phyloP scores from a whole-genome alignment of 2,113 vertebrate genomes.

The Xiphorhynchus elegans region DNA sequence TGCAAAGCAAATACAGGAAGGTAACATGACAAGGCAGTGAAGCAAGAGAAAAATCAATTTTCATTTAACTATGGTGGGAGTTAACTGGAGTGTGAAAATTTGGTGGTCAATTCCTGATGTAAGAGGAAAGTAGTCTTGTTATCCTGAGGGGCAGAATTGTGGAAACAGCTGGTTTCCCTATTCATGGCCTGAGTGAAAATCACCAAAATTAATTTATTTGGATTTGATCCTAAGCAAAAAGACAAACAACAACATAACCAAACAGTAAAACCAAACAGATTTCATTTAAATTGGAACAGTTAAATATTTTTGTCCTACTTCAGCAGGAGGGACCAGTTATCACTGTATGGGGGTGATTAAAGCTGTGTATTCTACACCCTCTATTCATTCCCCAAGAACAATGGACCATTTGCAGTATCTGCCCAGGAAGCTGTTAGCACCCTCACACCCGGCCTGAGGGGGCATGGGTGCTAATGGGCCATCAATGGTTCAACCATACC shows the following conservation, averaged over 20 bases:
- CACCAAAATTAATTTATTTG: neutral
- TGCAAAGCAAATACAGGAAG: neutral
- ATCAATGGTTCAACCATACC: no score
- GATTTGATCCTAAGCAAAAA: neutral
- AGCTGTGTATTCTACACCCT: no score
- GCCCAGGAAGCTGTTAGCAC: no score
- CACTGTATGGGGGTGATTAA: no score
- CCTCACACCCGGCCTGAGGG: no score
- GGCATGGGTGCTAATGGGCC: no score
- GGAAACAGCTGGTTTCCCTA: neutral
- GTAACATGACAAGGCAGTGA: neutral
- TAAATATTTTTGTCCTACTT: no score
- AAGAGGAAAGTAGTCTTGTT: neutral
- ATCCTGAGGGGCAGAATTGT: neutral
- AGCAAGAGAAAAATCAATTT: neutral
- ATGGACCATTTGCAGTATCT: no score
- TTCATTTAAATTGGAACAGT: neutral
- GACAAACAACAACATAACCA: neutral
- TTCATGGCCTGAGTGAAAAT: neutral
- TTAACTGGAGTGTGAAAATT: constrained; percentile 19
- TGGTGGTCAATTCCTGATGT: neutral
- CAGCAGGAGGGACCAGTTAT: no score
- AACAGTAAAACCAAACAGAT: neutral
- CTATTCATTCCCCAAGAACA: no score
- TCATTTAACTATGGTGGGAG: neutral